Conservation (phyloP, 1,140 invertebrate species). For the Eriosoma lanigerum region DNA sequence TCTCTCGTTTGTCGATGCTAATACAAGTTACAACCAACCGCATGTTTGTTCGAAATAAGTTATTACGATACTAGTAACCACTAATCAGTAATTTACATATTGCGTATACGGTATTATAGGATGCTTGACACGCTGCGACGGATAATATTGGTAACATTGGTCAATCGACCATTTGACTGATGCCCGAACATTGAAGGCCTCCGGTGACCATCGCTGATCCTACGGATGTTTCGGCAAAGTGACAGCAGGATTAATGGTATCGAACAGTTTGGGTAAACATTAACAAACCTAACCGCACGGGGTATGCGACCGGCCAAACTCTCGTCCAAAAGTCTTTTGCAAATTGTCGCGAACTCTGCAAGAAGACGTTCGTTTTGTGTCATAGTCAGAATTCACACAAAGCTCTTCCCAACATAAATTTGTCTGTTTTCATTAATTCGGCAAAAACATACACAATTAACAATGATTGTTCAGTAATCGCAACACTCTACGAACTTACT, state of each 20-base stretch:
- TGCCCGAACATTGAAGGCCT: neutral
- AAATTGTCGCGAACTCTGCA: neutral
- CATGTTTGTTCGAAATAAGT: too few relatives aligned
- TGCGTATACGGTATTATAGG: too few relatives aligned
- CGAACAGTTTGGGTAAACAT: neutral
- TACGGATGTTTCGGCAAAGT: neutral
- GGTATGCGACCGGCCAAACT: neutral
- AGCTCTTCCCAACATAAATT: neutral
- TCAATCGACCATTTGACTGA: too few relatives aligned
- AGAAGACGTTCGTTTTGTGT: neutral
- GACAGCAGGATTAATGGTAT: neutral
- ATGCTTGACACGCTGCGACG: too few relatives aligned
- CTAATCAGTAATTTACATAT: too few relatives aligned
- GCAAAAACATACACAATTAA: neutral
- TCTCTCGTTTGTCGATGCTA: too few relatives aligned
- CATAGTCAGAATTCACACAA: neutral
- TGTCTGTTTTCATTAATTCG: neutral
- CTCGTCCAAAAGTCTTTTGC: neutral
- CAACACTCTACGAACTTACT: neutral
- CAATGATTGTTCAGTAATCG: neutral
- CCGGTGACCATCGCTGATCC: neutral
- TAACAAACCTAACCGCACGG: neutral
- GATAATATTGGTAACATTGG: too few relatives aligned
- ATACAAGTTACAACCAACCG: too few relatives aligned
- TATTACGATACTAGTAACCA: too few relatives aligned